A percentile compares a stretch with the other conserved stretches of the same genome.
Evolutionary conservation across 23 tunicate species (phyloP).

Genomic region (Botrylloides violaceus): DNA sequence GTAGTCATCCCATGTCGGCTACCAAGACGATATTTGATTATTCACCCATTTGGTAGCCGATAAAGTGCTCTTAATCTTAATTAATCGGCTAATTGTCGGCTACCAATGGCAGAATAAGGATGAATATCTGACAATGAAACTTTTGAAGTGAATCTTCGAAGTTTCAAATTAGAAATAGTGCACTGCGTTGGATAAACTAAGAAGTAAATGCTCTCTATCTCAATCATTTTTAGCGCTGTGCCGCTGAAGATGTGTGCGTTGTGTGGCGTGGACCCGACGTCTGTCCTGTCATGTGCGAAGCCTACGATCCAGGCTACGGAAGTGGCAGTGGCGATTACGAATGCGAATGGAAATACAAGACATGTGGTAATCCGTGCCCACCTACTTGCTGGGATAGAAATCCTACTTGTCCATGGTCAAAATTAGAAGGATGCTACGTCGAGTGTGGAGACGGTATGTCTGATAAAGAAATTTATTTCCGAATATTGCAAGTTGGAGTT

Average conservation of each 20-base stretch:
- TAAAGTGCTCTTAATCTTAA: too few relatives aligned
- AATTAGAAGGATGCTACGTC: slow-evolving; percentile 82
- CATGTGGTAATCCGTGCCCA: slow-evolving; percentile 97
- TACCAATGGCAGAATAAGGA: too few relatives aligned
- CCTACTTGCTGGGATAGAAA: slow-evolving; percentile 63
- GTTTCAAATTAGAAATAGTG: too few relatives aligned
- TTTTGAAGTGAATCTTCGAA: too few relatives aligned
- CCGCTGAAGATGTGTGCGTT: slow-evolving; percentile 62
- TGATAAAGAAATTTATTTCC: background rate
- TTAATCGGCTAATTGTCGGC: too few relatives aligned
- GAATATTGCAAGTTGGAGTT: background rate
- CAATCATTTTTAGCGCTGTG: slow-evolving; percentile 57
- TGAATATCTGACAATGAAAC: too few relatives aligned
- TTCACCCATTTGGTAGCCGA: too few relatives aligned
- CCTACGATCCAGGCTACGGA: slow-evolving; percentile 84
- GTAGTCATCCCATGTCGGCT: too few relatives aligned
- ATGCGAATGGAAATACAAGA: slow-evolving; percentile 77
- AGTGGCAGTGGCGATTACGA: slow-evolving; percentile 35
- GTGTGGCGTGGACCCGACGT: slow-evolving; percentile 81
- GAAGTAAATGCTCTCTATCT: too few relatives aligned
- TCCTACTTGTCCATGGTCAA: slow-evolving; percentile 78
- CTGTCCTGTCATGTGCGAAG: slow-evolving; percentile 97
- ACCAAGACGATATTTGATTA: too few relatives aligned
- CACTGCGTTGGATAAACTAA: too few relatives aligned
- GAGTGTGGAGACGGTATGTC: slow-evolving; percentile 81